Evolutionary conservation across 2,113 vertebrate genomes (phyloP).

Genomic region (Mus spicilegus): DNA sequence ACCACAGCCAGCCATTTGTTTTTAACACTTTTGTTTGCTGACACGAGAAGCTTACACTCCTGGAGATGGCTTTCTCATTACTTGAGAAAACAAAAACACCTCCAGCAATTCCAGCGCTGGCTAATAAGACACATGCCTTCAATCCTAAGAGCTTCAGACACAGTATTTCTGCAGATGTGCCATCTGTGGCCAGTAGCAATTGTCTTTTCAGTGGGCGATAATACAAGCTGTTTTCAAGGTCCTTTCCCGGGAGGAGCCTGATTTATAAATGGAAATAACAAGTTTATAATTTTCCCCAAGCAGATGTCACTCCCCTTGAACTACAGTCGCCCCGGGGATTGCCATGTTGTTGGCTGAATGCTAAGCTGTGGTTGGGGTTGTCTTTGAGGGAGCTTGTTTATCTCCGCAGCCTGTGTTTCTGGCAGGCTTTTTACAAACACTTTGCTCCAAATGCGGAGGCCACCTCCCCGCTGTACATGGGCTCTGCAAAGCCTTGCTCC

Average conservation of each 20-base stretch:
- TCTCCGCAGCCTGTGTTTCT: background rate
- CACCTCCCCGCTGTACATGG: background rate
- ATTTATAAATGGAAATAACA: constrained; percentile 40
- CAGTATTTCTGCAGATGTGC: background rate
- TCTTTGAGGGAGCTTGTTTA: background rate
- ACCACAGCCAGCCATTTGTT: background rate
- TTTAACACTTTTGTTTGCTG: background rate
- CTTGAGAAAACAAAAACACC: background rate
- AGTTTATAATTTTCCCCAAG: background rate
- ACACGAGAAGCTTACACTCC: background rate
- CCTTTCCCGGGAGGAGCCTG: constrained; percentile 9
- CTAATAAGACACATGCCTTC: background rate
- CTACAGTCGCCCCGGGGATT: background rate
- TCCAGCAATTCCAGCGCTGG: background rate
- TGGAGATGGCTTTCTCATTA: background rate
- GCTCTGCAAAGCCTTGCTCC: background rate
- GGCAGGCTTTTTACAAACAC: background rate
- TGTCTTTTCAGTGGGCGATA: background rate
- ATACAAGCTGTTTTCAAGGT: constrained; percentile 22
- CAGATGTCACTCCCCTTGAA: background rate
- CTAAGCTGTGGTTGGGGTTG: background rate
- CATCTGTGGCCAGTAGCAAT: background rate
- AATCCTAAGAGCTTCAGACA: background rate
- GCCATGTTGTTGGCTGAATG: background rate
- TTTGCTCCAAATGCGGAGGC: background rate